Evolutionary conservation across 1,140 invertebrate genomes (phyloP).

Genomic region (Drosophila funebris): DNA sequence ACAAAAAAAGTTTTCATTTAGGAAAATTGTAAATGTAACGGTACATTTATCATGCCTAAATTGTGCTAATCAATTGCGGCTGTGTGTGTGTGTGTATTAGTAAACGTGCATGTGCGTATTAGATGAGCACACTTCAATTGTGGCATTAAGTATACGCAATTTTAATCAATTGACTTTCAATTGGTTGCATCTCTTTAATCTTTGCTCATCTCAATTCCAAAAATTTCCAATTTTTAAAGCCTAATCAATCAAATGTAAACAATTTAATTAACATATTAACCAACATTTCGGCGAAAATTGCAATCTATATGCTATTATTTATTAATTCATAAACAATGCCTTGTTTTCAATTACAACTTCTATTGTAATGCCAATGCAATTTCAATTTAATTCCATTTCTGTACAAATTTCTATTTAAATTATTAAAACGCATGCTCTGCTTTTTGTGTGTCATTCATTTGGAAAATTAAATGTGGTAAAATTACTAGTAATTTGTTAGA

Average conservation of each 20-base stretch:
- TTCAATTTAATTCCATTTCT: too few relatives aligned
- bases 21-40: slow-evolving; percentile 22
- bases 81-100: not conserved
- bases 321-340: not conserved
- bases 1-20: slow-evolving; percentile 10
- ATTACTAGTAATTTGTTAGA: not conserved
- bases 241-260: slow-evolving; percentile 24
- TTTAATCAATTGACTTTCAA: slow-evolving; percentile 24
- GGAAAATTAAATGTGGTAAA: not conserved
- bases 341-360: not conserved
- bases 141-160: not conserved
- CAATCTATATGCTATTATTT: not conserved
- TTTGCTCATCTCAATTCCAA: not conserved
- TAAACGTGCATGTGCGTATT: not conserved
- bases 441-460: not conserved
- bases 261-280: slow-evolving; percentile 3
- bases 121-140: not conserved
- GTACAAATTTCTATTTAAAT: not conserved
- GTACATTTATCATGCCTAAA: slow-evolving; percentile 66
- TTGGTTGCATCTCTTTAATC: slow-evolving; percentile 13
- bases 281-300: not conserved
- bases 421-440: not conserved
- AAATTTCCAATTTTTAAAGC: too few relatives aligned
- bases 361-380: not conserved
- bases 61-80: slow-evolving; percentile 65